A percentile compares a stretch with the other conserved stretches of the same genome.
Evolutionary conservation across 2,888 invertebrate species (phyloP).

Genomic region (Cybosia mesomella): DNA sequence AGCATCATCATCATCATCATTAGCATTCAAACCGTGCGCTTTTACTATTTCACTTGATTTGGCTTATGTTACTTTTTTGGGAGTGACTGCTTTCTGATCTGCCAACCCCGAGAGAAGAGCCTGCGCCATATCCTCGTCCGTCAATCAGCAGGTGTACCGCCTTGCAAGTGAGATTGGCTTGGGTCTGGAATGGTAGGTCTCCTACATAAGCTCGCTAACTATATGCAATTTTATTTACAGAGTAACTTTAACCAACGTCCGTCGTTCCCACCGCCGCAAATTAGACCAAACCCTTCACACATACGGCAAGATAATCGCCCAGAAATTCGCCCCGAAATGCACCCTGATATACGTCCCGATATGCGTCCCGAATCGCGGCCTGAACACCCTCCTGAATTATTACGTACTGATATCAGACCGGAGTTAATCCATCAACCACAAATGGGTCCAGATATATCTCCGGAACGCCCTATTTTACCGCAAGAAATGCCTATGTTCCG

Average conservation of each 20-base stretch:
- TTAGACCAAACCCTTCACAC: conserved; percentile 53
- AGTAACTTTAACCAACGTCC: conserved; percentile 70
- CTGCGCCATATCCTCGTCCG: too few species aligned
- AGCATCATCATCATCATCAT: too few species aligned
- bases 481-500: conserved; percentile 55
- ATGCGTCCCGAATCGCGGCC: conserved; percentile 41
- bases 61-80: too few species aligned
- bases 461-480: conserved; percentile 57
- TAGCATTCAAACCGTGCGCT: too few species aligned
- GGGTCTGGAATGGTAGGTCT: too few species aligned
- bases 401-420: conserved; percentile 31
- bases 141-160: too few species aligned
- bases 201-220: too few species aligned
- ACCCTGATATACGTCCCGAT: conserved; percentile 27
- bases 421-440: conserved; percentile 38
- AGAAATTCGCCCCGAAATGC: conserved; percentile 24
- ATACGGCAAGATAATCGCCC: conserved; percentile 34
- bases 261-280: conserved; percentile 65
- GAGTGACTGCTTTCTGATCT: too few species aligned
- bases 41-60: too few species aligned
- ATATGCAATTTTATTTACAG: conserved; percentile 56
- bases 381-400: conserved; percentile 28
- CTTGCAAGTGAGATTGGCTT: too few species aligned
- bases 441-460: conserved; percentile 59
- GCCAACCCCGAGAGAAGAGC: too few species aligned